Conservation (phyloP, 2,797 vertebrate genomes). For the Pseudotriccus pelzelni region DNA sequence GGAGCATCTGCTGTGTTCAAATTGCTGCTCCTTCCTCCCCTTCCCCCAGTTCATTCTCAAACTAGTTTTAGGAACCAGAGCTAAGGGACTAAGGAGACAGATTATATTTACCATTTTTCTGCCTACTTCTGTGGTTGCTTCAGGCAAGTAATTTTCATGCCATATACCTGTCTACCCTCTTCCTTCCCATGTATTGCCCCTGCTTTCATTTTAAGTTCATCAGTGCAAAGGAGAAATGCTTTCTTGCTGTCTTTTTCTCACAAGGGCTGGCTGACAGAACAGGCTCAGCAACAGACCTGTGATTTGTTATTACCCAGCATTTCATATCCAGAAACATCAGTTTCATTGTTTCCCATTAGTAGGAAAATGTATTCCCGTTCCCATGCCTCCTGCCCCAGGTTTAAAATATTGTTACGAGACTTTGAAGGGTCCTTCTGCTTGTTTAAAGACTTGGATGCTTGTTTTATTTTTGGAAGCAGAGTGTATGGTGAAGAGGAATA, state of each 20-base stretch:
- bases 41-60: constrained; percentile 36
- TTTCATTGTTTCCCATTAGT: constrained; percentile 6
- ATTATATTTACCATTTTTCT: constrained; percentile 16
- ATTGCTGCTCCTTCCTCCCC: constrained; percentile 31
- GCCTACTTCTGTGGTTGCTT: background rate
- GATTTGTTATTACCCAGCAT: background rate
- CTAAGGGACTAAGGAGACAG: background rate
- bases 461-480: constrained; percentile 55
- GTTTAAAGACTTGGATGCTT: constrained; percentile 20
- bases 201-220: constrained; percentile 14
- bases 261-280: background rate
- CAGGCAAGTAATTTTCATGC: constrained; percentile 4
- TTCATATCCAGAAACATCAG: background rate
- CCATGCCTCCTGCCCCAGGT: background rate
- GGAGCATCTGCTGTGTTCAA: constrained; percentile 47
- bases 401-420: constrained; percentile 30
- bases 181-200: background rate
- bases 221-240: background rate
- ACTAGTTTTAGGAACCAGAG: constrained; percentile 34
- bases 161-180: background rate
- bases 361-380: background rate
- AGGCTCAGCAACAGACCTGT: background rate
- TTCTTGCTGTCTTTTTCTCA: background rate
- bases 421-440: background rate
- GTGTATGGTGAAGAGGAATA: constrained; percentile 12